phyloP scores from a whole-genome alignment of 2,797 vertebrate species.

The Tragopan temminckii region DNA sequence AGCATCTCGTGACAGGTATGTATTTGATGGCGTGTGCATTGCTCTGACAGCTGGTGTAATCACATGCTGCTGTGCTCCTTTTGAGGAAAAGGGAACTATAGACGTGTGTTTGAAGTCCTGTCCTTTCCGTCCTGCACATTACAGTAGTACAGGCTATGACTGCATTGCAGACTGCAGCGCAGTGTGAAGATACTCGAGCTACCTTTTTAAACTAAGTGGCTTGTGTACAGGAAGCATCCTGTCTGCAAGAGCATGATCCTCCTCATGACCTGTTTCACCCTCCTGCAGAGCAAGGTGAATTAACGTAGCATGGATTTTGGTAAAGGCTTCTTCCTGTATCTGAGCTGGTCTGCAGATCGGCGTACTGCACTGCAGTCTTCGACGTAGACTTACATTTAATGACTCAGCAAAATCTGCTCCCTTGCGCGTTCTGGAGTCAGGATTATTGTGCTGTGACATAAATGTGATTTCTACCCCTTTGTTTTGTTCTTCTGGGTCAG shows the following conservation, averaged over 20 bases:
- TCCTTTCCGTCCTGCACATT: not conserved
- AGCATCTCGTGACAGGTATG: not conserved
- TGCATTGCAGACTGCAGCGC: slow-evolving; percentile 62
- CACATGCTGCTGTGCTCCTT: not conserved
- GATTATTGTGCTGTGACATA: slow-evolving; percentile 24
- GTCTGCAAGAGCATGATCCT: not conserved
- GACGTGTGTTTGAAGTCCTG: not conserved
- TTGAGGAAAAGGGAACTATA: not conserved
- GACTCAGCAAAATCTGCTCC: slow-evolving; percentile 58
- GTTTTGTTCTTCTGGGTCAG: not conserved
- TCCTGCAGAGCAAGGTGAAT: not conserved
- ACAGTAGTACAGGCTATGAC: not conserved
- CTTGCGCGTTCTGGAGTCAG: slow-evolving; percentile 10
- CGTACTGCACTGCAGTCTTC: slow-evolving; percentile 67
- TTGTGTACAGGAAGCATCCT: not conserved
- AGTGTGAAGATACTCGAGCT: not conserved
- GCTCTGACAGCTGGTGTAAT: not conserved
- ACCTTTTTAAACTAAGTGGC: slow-evolving; percentile 20
- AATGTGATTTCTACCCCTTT: not conserved
- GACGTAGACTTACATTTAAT: slow-evolving; percentile 38
- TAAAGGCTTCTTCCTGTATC: not conserved
- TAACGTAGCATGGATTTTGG: not conserved
- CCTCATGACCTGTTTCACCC: slow-evolving; percentile 36
- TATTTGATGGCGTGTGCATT: not conserved
- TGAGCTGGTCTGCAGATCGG: slow-evolving; percentile 8